Evolutionary conservation across 2,113 vertebrate species (phyloP).

Genomic region (Toxostoma redivivum): DNA sequence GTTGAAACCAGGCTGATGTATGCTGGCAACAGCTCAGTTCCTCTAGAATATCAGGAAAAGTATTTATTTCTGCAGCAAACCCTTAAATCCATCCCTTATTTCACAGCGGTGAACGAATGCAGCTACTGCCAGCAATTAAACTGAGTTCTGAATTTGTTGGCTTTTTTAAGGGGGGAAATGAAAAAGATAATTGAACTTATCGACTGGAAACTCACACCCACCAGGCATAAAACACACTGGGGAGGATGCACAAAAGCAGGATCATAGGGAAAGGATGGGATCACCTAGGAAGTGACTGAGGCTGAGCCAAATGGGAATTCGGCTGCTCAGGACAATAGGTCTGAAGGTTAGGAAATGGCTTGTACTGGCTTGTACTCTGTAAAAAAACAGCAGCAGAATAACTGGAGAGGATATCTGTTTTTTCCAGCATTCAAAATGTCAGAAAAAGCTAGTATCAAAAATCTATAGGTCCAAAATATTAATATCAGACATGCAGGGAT

Average conservation of each 20-base stretch:
- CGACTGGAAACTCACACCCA: background rate
- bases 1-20: background rate
- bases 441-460: background rate
- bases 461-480: background rate
- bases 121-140: background rate
- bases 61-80: background rate
- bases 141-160: background rate
- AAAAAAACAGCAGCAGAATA: background rate
- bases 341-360: background rate
- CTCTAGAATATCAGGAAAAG: background rate
- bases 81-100: background rate
- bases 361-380: background rate
- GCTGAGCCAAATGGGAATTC: background rate
- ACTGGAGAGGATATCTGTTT: background rate
- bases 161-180: accelerated
- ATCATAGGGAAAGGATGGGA: accelerated
- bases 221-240: accelerated
- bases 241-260: background rate
- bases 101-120: background rate
- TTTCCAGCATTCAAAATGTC: background rate
- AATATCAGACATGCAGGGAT: background rate
- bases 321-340: accelerated
- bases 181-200: background rate
- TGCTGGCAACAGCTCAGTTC: background rate
- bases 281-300: background rate